phyloP scores from a whole-genome alignment of 2,113 vertebrate genomes.

The Ptychochromis oligacanthus region DNA sequence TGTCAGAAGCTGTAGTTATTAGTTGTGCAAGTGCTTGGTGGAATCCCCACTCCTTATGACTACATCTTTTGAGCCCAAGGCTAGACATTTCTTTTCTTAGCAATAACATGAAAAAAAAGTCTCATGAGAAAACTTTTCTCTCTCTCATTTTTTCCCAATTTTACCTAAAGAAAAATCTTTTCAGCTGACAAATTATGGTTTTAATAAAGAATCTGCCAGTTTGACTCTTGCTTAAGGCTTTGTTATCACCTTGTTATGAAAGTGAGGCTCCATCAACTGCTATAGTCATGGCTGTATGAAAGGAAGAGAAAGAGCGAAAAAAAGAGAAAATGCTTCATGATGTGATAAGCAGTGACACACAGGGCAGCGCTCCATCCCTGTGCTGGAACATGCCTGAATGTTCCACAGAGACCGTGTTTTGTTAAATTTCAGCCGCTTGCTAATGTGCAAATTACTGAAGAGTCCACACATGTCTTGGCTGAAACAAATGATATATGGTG shows the following conservation, averaged over 20 bases:
- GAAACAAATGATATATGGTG: background rate
- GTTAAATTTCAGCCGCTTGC: conserved; percentile 15
- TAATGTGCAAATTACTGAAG: conserved; percentile 47
- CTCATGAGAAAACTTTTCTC: background rate
- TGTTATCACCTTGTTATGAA: conserved; percentile 14
- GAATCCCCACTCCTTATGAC: conserved; percentile 37
- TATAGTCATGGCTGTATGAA: background rate
- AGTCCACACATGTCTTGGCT: conserved; percentile 43
- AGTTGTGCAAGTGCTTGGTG: conserved; percentile 22
- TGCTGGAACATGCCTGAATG: conserved; percentile 55
- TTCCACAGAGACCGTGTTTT: conserved; percentile 28
- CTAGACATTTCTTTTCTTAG: conserved; percentile 40
- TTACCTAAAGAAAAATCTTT: background rate
- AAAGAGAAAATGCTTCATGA: conserved; percentile 35
- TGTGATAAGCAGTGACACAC: conserved; percentile 65
- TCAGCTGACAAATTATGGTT: conserved; percentile 5
- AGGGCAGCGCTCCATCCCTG: conserved; percentile 47
- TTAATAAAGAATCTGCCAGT: conserved; percentile 23
- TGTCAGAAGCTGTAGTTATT: conserved; percentile 52
- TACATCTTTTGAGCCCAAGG: conserved; percentile 39
- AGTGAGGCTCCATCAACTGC: conserved; percentile 19
- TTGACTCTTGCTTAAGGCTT: conserved; percentile 17
- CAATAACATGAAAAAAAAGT: background rate
- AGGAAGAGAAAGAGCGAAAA: background rate
- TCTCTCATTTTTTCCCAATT: no score